Evolutionary conservation across 1,140 invertebrate species (phyloP).

Genomic region (Artemia franciscana): DNA sequence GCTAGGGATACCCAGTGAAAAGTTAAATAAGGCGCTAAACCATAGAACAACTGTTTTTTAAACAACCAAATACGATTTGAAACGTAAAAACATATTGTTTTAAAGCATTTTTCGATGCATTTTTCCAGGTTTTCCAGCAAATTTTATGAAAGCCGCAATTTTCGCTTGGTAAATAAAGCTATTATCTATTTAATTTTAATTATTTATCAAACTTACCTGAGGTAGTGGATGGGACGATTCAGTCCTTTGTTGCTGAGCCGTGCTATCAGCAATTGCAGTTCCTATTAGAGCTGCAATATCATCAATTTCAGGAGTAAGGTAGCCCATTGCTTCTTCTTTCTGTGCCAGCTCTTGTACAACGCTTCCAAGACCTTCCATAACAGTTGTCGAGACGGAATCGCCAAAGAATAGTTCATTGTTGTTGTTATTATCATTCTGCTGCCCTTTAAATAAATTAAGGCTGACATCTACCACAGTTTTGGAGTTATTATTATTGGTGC

Average conservation of each 20-base stretch:
- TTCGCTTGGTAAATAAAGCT: too few species aligned
- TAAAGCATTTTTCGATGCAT: too few species aligned
- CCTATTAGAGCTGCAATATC: conserved; percentile 69
- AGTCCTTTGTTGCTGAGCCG: conserved; percentile 36
- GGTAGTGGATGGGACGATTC: conserved; percentile 17
- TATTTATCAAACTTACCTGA: conserved; percentile 11
- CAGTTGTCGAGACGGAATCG: conserved; percentile 16
- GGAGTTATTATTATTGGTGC: conserved; percentile 50
- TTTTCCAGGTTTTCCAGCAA: too few species aligned
- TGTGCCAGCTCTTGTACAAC: conserved; percentile 21
- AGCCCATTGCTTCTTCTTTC: conserved; percentile 24
- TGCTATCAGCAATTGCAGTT: conserved; percentile 66
- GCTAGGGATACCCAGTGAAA: too few species aligned
- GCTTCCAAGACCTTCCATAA: conserved; percentile 16
- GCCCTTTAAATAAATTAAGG: conserved; percentile 21
- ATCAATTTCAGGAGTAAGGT: conserved; percentile 37
- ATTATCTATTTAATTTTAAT: too few species aligned
- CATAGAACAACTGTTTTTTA: too few species aligned
- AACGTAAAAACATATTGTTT: too few species aligned
- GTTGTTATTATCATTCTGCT: conserved; percentile 38
- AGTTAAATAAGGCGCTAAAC: too few species aligned
- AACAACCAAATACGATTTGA: too few species aligned
- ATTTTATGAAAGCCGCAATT: too few species aligned
- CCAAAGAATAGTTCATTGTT: conserved; percentile 17
- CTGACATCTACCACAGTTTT: conserved; percentile 20